phyloP scores from a whole-genome alignment of 2,113 vertebrate genomes.

The Ginglymostoma cirratum region DNA sequence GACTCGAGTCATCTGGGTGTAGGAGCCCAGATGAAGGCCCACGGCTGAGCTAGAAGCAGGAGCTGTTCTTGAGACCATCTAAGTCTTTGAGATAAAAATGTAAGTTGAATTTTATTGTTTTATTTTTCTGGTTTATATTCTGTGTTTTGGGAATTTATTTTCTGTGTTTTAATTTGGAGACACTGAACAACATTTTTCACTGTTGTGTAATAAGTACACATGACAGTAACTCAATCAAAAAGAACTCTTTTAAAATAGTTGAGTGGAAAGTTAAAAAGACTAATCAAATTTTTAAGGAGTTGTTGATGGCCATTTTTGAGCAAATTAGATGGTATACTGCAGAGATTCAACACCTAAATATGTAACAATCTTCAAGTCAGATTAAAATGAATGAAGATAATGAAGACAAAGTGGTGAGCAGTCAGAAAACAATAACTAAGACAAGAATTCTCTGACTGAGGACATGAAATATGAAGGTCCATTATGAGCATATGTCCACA shows the following conservation, averaged over 20 bases:
- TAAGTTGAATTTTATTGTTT: no score
- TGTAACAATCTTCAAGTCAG: neutral
- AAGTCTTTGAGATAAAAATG: rapidly evolving
- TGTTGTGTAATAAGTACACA: no score
- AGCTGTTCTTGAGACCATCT: no score
- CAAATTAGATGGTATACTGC: neutral
- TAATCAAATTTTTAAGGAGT: neutral
- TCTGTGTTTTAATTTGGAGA: no score
- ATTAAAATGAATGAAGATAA: neutral
- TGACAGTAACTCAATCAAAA: no score
- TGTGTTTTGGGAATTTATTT: no score
- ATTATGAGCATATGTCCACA: neutral
- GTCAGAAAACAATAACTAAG: neutral
- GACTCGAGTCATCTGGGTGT: no score
- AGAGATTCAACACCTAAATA: neutral
- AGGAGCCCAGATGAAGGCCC: no score
- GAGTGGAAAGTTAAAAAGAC: neutral
- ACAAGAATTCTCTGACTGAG: neutral
- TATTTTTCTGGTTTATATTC: no score
- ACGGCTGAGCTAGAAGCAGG: no score
- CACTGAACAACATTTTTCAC: no score
- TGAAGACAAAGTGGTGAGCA: neutral
- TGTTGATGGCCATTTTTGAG: slow-evolving; percentile 16
- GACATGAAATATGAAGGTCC: neutral
- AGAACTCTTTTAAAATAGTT: neutral